phyloP scores from a whole-genome alignment of 2,797 vertebrate genomes.

The Kryptopterus vitreolus region DNA sequence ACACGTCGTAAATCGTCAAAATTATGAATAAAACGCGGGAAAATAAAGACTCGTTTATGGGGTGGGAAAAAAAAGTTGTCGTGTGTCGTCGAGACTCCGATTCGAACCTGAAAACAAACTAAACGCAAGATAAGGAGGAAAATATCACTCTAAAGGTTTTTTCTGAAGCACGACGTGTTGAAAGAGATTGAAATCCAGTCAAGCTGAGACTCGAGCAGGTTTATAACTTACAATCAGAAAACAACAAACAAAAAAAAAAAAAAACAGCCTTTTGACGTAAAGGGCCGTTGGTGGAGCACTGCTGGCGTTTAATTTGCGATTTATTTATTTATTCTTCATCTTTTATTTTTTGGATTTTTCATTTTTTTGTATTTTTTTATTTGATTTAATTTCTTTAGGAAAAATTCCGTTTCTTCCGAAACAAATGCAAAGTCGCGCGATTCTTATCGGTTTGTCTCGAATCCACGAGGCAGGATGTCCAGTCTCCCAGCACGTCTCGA shows the following conservation, averaged over 20 bases:
- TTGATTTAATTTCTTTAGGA: constrained; percentile 46
- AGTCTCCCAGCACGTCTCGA: not conserved
- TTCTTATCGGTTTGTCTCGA: not conserved
- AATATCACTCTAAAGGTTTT: not conserved
- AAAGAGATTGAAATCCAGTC: constrained; percentile 20
- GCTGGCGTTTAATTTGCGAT: constrained; percentile 31
- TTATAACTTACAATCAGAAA: constrained; percentile 47
- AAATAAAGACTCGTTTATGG: not conserved
- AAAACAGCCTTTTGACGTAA: constrained; percentile 13
- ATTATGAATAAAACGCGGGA: not conserved
- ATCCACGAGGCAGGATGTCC: not conserved
- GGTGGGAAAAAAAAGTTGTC: not conserved
- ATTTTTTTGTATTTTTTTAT: constrained; percentile 43
- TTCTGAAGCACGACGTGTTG: constrained; percentile 15
- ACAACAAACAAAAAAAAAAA: no score
- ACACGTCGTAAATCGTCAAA: constrained; percentile 13
- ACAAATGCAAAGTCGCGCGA: constrained; percentile 36
- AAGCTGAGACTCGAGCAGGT: constrained; percentile 9
- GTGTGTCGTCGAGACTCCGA: constrained; percentile 3
- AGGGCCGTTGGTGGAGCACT: constrained; percentile 31
- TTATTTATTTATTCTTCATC: constrained; percentile 7
- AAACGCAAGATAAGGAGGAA: not conserved
- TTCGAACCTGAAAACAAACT: constrained; percentile 9
- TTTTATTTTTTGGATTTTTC: constrained; percentile 23
- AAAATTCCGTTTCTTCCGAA: constrained; percentile 55